phyloP scores from a whole-genome alignment of 2,797 vertebrate species.

The Epinephelus coioides region DNA sequence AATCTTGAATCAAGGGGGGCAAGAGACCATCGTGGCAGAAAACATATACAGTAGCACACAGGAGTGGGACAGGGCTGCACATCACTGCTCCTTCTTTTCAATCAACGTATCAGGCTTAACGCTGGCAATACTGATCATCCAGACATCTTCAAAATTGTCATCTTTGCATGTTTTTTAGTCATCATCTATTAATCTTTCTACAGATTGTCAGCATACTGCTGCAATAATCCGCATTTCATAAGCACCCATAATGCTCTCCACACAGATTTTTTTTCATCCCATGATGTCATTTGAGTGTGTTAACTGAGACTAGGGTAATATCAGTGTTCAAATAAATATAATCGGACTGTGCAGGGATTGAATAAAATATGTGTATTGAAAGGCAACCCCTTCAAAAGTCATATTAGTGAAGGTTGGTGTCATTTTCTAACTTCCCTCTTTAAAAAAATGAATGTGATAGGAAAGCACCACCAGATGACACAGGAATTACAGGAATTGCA shows the following conservation, averaged over 20 bases:
- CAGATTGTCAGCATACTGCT: conserved; percentile 50
- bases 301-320: conserved; percentile 44
- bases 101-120: conserved; percentile 26
- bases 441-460: conserved; percentile 13
- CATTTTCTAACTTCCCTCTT: background rate
- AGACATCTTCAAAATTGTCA: conserved; percentile 22
- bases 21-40: background rate
- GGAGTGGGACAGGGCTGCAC: conserved; percentile 30
- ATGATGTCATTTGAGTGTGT: conserved; percentile 55
- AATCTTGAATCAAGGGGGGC: background rate
- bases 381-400: conserved; percentile 11
- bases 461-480: background rate
- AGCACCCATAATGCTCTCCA: conserved; percentile 64
- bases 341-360: conserved; percentile 27
- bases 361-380: conserved; percentile 30
- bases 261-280: conserved; percentile 59
- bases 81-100: conserved; percentile 25
- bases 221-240: conserved; percentile 71
- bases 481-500: conserved; percentile 11
- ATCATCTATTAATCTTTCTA: conserved; percentile 56
- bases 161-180: conserved; percentile 15
- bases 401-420: conserved; percentile 9
- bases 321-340: conserved; percentile 30
- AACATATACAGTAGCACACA: background rate
- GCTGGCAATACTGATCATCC: conserved; percentile 1